Base-by-base conservation (phyloP, 2,888 invertebrate genomes). In the Sericinus montela region DNA sequence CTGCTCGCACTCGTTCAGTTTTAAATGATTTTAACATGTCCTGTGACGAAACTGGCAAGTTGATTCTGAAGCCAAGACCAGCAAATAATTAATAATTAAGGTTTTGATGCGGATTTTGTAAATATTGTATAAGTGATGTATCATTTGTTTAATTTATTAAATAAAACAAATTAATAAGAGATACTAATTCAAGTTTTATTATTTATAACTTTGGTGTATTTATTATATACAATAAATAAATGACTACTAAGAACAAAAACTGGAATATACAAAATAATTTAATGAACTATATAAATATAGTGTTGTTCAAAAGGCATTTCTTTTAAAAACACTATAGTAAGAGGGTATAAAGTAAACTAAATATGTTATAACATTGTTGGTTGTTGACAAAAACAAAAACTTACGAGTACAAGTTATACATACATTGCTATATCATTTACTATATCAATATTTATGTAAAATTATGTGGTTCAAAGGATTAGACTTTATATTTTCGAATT, bases 21-120 rank as follows among this genome's bases (percentile, higher is more conserved):
- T 91, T 98, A 45, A 94, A 94, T 36, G 98, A 98, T 82, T 98
- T 98, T 80, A 98, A 98, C 81, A 98, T 98, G 98, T 97, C 97
- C 16, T 98, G 98, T 81, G 98, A 98, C 73, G 98, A 98, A 74
- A 97, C 97, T 25, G 98, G 98, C 50, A 98, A 98, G 84, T 90
- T 98, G 41, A 98, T 98, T 66, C 88, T 98, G 29, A 97, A 97
- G 77, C 98, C 98, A 1, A 85, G 97, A 51, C 97, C 96, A 0
- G 81, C 88, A 46, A 84, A 83, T 58, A 80, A 59, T 49, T 71
- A 59, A 50, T 16, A 38, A 42, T 57, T 46, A 45, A 55, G 23
- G 42, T 45, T 42, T 48, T n/a, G 32, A 32, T 11, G 1, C 46
- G 57, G 44, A 38, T 47, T 47, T 43, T 75, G 71, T 77, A 74